These are phyloP conservation scores for Rhizoglyphus robini DNA, from an alignment of 1,140 invertebrate genomes.

Conservation along the genomic window DNA sequence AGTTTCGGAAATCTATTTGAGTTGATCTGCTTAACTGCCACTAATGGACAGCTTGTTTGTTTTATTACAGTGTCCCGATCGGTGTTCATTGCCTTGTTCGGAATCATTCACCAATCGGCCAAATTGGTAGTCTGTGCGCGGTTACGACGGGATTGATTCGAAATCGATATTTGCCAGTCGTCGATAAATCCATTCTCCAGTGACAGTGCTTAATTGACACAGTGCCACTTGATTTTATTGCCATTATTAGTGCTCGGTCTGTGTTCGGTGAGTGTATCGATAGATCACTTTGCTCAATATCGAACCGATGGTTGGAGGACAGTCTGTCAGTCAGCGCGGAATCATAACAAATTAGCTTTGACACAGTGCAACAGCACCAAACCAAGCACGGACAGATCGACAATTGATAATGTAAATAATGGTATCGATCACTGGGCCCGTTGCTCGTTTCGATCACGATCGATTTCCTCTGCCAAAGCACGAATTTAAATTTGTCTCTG, in stretches of 20 bases:
- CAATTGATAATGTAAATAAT: constrained; percentile 15
- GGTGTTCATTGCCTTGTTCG: background rate
- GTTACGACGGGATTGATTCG: constrained; percentile 1
- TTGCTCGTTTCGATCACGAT: background rate
- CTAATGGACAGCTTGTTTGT: constrained; percentile 6
- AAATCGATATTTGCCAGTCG: background rate
- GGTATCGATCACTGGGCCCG: background rate
- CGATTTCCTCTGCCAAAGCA: background rate
- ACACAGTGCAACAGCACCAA: background rate
- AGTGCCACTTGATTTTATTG: constrained; percentile 8
- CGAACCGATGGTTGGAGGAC: background rate
- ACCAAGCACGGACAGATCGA: background rate
- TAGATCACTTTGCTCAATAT: constrained; percentile 5
- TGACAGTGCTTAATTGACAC: constrained; percentile 2
- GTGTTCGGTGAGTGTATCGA: background rate
- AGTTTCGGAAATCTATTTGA: too few species aligned
- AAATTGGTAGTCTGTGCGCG: constrained; percentile 2
- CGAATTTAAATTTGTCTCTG: background rate
- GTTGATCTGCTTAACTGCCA: too few species aligned
- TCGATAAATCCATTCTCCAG: background rate
- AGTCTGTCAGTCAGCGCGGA: background rate
- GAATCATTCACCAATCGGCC: background rate
- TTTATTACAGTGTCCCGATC: background rate
- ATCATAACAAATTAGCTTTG: constrained; percentile 12
- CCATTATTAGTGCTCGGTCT: background rate